Conservation (phyloP, 2,113 vertebrate species). For the Rhinolophus ferrumequinum region DNA sequence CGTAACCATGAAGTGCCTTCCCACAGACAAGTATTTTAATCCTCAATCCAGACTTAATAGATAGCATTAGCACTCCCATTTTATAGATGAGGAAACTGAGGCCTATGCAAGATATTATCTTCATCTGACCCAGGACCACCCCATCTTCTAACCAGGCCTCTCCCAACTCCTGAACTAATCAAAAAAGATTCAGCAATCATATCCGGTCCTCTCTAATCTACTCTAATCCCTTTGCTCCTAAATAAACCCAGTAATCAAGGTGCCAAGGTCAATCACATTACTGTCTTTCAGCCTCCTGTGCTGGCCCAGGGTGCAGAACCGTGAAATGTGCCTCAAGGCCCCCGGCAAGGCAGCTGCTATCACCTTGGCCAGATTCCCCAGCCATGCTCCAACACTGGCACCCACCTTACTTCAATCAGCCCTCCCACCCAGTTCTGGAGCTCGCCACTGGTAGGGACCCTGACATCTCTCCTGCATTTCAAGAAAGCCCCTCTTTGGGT, state of each 20-base stretch:
- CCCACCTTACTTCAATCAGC: neutral
- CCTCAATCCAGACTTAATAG: neutral
- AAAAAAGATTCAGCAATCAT: neutral
- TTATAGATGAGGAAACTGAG: neutral
- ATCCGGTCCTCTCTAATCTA: neutral
- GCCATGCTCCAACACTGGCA: neutral
- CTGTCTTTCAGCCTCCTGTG: neutral
- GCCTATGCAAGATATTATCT: neutral
- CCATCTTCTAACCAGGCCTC: neutral
- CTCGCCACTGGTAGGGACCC: neutral
- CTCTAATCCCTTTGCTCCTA: neutral
- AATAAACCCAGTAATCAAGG: neutral
- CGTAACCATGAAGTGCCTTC: neutral
- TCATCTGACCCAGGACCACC: neutral
- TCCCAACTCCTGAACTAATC: neutral
- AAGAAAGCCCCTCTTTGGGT: neutral
- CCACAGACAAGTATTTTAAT: neutral
- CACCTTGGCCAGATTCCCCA: neutral
- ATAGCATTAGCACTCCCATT: neutral
- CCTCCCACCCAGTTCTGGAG: neutral
- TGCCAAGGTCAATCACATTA: neutral
- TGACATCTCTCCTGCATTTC: neutral
- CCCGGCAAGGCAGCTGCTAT: neutral
- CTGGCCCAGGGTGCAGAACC: neutral
- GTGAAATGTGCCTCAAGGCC: neutral